Evolutionary conservation across 2,113 vertebrate species (phyloP).

Genomic region (Chaetodon auriga): DNA sequence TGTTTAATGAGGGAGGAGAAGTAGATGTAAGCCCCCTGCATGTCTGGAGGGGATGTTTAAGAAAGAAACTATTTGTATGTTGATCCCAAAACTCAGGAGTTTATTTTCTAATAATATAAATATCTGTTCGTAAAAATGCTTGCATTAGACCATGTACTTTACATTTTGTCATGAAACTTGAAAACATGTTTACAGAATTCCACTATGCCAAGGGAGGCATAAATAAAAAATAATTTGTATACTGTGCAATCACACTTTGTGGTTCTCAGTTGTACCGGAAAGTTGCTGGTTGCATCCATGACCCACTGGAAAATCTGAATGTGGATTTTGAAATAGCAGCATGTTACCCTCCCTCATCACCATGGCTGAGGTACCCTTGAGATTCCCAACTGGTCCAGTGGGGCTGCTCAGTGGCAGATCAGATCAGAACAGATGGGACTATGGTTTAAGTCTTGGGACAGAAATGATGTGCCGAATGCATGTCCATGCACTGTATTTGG

Average conservation of each 20-base stretch:
- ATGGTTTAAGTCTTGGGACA: neutral
- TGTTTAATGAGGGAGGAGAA: too few species aligned
- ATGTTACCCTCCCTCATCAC: neutral
- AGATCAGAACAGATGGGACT: neutral
- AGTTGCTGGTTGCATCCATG: neutral
- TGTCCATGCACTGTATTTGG: neutral
- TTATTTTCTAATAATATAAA: neutral
- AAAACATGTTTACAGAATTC: neutral
- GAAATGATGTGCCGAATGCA: neutral
- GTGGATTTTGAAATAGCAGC: neutral
- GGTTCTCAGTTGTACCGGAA: neutral
- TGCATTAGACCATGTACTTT: too few species aligned
- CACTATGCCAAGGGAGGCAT: too few species aligned
- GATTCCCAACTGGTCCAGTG: neutral
- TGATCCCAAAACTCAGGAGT: neutral
- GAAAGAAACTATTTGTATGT: neutral
- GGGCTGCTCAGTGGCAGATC: neutral
- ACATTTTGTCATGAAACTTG: neutral
- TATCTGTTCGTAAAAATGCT: neutral
- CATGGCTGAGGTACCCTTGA: neutral
- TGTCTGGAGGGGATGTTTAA: too few species aligned
- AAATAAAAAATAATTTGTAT: neutral
- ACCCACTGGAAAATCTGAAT: neutral
- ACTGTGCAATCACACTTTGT: neutral
- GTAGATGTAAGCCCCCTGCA: too few species aligned